Percentiles rank a stretch among this genome's conserved stretches.
phyloP scores from a whole-genome alignment of 2,797 vertebrate genomes.

The Sebastes nivosus region DNA sequence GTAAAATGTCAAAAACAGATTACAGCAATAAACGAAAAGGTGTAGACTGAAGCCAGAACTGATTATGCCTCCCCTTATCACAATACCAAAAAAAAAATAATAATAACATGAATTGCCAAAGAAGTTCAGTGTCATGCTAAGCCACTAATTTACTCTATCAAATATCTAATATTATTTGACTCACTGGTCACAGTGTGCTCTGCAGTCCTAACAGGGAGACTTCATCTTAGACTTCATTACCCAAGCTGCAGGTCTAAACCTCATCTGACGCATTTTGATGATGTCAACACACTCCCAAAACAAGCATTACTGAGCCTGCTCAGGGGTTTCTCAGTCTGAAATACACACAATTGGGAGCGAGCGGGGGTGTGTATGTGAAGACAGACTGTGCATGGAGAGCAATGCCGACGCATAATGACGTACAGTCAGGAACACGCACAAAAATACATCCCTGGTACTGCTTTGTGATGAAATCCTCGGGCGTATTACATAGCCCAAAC shows the following conservation, averaged over 20 bases:
- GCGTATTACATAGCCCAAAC: conserved; percentile 69
- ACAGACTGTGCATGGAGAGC: conserved; percentile 30
- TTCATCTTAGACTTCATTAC: conserved; percentile 37
- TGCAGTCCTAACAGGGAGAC: not conserved
- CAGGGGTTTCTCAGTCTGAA: conserved; percentile 24
- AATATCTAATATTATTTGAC: not conserved
- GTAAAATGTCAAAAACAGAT: not conserved
- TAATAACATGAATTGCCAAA: not conserved
- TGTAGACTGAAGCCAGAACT: not conserved
- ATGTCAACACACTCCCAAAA: conserved; percentile 56
- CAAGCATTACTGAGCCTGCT: conserved; percentile 17
- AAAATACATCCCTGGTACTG: conserved; percentile 63
- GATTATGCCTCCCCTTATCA: not conserved
- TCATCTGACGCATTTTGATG: conserved; percentile 51
- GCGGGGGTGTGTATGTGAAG: conserved; percentile 26
- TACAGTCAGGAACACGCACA: conserved; percentile 46
- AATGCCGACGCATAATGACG: conserved; percentile 28
- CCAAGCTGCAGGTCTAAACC: conserved; percentile 19
- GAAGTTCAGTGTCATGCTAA: not conserved
- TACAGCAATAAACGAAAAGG: not conserved
- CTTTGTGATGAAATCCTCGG: conserved; percentile 73
- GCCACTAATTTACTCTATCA: not conserved
- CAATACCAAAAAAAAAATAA: not conserved
- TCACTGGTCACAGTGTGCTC: not conserved
- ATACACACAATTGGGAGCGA: conserved; percentile 39